Evolutionary conservation across 2,797 vertebrate genomes (phyloP).

Genomic region (Crypturellus tataupa): DNA sequence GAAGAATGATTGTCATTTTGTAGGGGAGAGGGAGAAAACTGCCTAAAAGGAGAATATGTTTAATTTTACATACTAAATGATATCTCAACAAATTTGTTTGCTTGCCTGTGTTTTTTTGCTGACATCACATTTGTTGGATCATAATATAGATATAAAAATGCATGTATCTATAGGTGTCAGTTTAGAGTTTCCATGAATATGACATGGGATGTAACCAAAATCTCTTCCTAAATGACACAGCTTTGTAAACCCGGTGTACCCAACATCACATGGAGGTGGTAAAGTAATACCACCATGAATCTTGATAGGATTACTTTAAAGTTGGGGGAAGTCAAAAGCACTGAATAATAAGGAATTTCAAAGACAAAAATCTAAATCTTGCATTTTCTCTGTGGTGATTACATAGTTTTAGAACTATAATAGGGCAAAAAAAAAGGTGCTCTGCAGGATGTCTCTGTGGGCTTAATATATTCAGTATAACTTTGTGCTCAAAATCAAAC

Average conservation of each 20-base stretch:
- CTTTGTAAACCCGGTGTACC: background rate
- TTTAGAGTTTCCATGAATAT: background rate
- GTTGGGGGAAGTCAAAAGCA: background rate
- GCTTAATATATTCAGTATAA: background rate
- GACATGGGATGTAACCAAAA: background rate
- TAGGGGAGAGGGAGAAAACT: background rate
- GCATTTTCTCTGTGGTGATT: background rate
- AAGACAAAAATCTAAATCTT: background rate
- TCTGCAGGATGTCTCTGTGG: background rate
- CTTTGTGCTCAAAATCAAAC: background rate
- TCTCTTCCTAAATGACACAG: background rate
- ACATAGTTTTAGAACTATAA: background rate
- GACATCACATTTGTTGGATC: background rate
- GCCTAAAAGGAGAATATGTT: background rate
- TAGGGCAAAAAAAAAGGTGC: background rate
- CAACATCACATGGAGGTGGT: background rate
- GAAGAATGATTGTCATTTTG: background rate
- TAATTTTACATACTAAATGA: background rate
- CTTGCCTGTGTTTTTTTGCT: background rate
- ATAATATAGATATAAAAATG: background rate
- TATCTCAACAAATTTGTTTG: background rate
- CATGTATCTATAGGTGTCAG: background rate
- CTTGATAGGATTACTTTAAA: background rate
- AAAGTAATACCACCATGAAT: too few relatives aligned
- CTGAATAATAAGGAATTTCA: background rate